phyloP scores from a whole-genome alignment of 2,888 invertebrate species.

The Dexiosoma caninum region DNA sequence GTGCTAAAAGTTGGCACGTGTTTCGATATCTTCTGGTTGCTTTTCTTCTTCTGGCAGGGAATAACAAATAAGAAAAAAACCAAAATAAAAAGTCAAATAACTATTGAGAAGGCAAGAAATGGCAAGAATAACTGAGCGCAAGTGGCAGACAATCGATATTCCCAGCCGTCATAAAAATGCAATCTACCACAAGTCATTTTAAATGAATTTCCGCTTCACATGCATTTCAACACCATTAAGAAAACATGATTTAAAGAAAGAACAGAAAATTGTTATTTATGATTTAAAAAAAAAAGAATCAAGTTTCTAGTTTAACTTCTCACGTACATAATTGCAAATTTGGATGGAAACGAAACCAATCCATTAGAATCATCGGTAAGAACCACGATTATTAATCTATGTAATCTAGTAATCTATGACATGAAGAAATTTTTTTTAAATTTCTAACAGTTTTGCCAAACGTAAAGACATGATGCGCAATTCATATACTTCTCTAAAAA shows the following conservation, averaged over 20 bases:
- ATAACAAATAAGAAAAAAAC: not conserved
- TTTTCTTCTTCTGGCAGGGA: not conserved
- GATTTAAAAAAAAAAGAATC: too few relatives aligned
- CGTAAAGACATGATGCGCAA: too few relatives aligned
- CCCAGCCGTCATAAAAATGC: constrained; percentile 6
- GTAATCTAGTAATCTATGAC: too few relatives aligned
- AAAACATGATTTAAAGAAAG: not conserved
- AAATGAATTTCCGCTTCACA: not conserved
- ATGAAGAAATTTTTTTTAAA: too few relatives aligned
- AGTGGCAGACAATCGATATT: not conserved
- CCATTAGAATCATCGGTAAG: too few relatives aligned
- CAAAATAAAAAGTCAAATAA: constrained; percentile 16
- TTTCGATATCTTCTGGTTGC: not conserved
- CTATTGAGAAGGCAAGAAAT: not conserved
- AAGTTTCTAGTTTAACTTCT: too few relatives aligned
- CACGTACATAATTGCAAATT: too few relatives aligned
- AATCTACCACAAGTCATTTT: not conserved
- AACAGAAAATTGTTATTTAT: too few relatives aligned
- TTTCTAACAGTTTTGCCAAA: too few relatives aligned
- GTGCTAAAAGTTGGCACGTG: constrained; percentile 39
- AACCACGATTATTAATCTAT: too few relatives aligned
- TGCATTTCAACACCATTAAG: not conserved
- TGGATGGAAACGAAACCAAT: too few relatives aligned
- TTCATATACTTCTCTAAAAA: too few relatives aligned
- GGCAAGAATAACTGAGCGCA: not conserved